These are phyloP conservation scores for Eufriesea mexicana DNA, from an alignment of 1,140 invertebrate species.

Conservation along the genomic window DNA sequence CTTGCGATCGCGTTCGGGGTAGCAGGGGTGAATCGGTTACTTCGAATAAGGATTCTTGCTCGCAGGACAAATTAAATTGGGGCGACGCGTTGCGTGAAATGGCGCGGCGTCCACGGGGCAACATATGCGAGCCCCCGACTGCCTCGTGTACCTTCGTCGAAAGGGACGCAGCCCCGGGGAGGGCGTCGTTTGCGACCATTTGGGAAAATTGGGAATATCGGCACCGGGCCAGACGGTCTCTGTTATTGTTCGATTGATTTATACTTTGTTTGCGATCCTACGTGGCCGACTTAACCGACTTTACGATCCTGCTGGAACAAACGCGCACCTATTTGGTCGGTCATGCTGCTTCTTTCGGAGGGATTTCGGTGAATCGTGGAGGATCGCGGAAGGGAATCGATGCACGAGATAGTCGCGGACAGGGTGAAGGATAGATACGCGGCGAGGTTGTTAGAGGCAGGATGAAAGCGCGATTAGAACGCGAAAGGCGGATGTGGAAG, in stretches of 20 bases:
- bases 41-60: constrained; percentile 32
- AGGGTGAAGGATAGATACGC: too few relatives aligned
- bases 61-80: constrained; percentile 50
- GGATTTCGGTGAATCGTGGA: too few relatives aligned
- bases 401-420: too few relatives aligned
- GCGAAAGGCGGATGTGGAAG: not conserved
- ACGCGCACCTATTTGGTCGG: too few relatives aligned
- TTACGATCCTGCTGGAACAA: too few relatives aligned
- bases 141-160: constrained; percentile 34
- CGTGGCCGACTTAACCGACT: constrained; percentile 27
- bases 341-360: too few relatives aligned
- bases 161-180: constrained; percentile 26
- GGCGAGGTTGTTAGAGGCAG: not conserved
- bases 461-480: not conserved
- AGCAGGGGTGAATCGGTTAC: constrained; percentile 10
- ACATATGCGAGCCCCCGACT: constrained; percentile 77
- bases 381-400: not conserved
- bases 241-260: constrained; percentile 81
- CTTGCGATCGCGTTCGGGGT: not conserved
- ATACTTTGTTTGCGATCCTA: constrained; percentile 78
- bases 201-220: constrained; percentile 79
- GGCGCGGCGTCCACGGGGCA: constrained; percentile 67
- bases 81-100: constrained; percentile 73
- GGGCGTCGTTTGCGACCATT: constrained; percentile 76
- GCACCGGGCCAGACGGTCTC: constrained; percentile 71